These are phyloP conservation scores for Triplophysa rosa DNA, from an alignment of 2,113 vertebrate species.

Conservation along the genomic window DNA sequence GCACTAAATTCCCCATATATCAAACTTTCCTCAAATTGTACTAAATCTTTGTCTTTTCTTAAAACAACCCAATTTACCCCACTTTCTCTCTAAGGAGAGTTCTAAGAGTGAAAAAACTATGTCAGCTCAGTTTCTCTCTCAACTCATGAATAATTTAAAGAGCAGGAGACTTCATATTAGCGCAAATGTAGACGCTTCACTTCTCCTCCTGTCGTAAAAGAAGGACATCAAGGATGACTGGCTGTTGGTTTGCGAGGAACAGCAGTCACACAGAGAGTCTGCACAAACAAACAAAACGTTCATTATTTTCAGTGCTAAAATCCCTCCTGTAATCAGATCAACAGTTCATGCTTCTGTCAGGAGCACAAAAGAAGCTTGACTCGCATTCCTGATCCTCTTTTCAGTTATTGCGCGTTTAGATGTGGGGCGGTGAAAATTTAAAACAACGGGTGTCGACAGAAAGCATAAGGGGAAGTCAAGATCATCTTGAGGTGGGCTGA, in stretches of 20 bases:
- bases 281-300: slow-evolving; percentile 42
- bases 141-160: slow-evolving; percentile 44
- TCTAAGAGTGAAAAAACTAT: slow-evolving; percentile 5
- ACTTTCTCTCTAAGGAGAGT: slow-evolving; percentile 13
- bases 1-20: neutral
- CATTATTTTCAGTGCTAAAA: slow-evolving; percentile 43
- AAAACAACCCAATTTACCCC: slow-evolving; percentile 12
- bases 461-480: neutral
- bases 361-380: slow-evolving; percentile 27
- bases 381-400: slow-evolving; percentile 34
- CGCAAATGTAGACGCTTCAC: slow-evolving; percentile 29
- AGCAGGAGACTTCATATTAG: slow-evolving; percentile 43
- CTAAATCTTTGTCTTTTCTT: slow-evolving; percentile 10
- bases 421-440: neutral
- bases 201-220: neutral
- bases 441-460: neutral
- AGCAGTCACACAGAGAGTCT: slow-evolving; percentile 9
- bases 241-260: slow-evolving; percentile 25
- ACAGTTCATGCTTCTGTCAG: slow-evolving; percentile 14
- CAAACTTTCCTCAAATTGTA: neutral
- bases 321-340: slow-evolving; percentile 44
- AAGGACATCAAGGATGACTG: slow-evolving; percentile 18
- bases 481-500: neutral
- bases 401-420: slow-evolving; percentile 5
- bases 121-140: slow-evolving; percentile 34